These are phyloP conservation scores for Ceyx margarethae DNA, from an alignment of 2,113 vertebrate genomes.

Conservation along the genomic window DNA sequence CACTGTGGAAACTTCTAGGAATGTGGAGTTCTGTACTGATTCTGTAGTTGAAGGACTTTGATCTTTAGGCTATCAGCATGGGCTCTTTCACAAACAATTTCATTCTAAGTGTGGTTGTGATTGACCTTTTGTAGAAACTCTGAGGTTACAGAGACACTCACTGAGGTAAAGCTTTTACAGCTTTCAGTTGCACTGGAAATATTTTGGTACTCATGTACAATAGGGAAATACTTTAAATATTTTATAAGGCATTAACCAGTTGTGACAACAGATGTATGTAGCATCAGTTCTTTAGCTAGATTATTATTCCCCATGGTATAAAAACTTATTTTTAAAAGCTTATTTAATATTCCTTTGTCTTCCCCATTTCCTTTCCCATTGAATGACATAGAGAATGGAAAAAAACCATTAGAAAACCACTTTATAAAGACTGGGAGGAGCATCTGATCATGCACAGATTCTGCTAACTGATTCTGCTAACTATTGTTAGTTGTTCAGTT, in stretches of 20 bases:
- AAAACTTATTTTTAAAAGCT: background rate
- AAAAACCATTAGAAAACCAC: background rate
- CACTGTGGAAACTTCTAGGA: background rate
- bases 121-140: background rate
- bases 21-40: background rate
- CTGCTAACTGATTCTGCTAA: background rate
- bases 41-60: slow-evolving; percentile 28
- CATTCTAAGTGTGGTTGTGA: background rate
- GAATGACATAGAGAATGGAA: background rate
- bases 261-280: background rate
- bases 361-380: background rate
- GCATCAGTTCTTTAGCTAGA: background rate
- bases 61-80: slow-evolving; percentile 4
- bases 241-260: background rate
- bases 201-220: background rate
- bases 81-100: slow-evolving; percentile 28
- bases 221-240: background rate
- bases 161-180: background rate
- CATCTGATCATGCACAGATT: background rate
- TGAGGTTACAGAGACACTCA: background rate
- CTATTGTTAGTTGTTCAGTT: background rate
- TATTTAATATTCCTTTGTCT: background rate
- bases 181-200: background rate
- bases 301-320: background rate
- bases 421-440: background rate